A percentile compares a stretch with the other conserved stretches of the same genome.
phyloP scores from a whole-genome alignment of 2,888 invertebrate species.

The Nymphalis urticae region DNA sequence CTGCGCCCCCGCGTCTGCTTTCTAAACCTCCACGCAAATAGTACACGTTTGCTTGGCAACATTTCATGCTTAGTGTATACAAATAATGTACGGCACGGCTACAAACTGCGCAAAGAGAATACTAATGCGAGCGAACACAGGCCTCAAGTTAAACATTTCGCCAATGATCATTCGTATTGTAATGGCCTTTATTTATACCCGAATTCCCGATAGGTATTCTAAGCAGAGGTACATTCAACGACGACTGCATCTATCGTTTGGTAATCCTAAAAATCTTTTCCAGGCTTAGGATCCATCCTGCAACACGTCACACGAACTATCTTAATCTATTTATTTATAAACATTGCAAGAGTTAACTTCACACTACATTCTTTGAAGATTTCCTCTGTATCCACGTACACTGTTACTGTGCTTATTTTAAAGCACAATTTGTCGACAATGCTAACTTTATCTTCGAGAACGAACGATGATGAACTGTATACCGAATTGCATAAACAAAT shows the following conservation, averaged over 20 bases:
- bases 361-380: too few relatives aligned
- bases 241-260: conserved; percentile 1
- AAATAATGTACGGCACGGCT: conserved; percentile 76
- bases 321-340: too few relatives aligned
- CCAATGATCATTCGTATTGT: conserved; percentile 56
- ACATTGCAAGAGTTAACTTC: too few relatives aligned
- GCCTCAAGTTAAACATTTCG: conserved; percentile 61
- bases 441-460: too few relatives aligned
- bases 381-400: too few relatives aligned
- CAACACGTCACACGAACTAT: background rate
- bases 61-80: conserved; percentile 81
- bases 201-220: conserved; percentile 34
- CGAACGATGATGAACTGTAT: too few relatives aligned
- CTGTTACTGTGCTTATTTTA: too few relatives aligned
- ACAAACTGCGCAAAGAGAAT: conserved; percentile 76
- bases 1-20: conserved; percentile 63
- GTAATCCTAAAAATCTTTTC: background rate
- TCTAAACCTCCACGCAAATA: conserved; percentile 81
- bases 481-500: too few relatives aligned
- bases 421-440: too few relatives aligned
- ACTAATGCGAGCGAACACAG: conserved; percentile 62
- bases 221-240: conserved; percentile 30
- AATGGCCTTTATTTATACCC: conserved; percentile 43
- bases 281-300: background rate
- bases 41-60: conserved; percentile 81